Conservation (phyloP, 2,797 vertebrate species). For the Prionace glauca region DNA sequence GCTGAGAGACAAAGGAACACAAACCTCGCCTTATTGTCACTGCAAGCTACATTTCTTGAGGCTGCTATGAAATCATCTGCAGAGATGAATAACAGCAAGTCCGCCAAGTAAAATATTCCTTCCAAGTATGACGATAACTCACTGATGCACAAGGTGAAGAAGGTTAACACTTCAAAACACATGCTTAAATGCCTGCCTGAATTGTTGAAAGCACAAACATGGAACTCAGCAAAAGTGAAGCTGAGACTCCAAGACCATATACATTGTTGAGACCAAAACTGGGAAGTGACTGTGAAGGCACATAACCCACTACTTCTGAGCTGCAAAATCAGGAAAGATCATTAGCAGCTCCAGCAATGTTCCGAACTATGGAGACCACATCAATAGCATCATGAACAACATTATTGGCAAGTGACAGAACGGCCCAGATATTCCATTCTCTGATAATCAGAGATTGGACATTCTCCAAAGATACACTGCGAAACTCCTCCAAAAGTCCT, state of each 20-base stretch:
- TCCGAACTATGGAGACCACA: background rate
- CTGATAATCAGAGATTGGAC: too few relatives aligned
- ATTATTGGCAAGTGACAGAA: background rate
- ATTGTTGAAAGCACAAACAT: background rate
- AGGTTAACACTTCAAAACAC: background rate
- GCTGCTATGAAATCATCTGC: background rate
- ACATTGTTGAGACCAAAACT: too few relatives aligned
- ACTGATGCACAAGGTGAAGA: background rate
- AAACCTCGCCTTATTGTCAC: background rate
- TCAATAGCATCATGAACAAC: background rate
- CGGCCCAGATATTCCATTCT: too few relatives aligned
- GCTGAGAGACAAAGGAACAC: background rate
- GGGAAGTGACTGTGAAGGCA: too few relatives aligned
- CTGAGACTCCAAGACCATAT: too few relatives aligned
- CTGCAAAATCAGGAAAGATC: background rate
- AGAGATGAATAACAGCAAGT: background rate
- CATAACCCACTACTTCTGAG: too few relatives aligned
- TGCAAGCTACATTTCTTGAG: background rate
- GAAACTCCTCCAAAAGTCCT: too few relatives aligned
- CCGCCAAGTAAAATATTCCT: background rate
- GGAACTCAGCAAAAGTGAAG: too few relatives aligned
- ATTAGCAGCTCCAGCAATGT: background rate
- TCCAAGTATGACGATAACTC: background rate
- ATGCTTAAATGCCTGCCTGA: background rate
- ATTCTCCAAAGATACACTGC: too few relatives aligned